These are phyloP conservation scores for Psittacula derbiana DNA, from an alignment of 2,797 vertebrate species.

Conservation along the genomic window DNA sequence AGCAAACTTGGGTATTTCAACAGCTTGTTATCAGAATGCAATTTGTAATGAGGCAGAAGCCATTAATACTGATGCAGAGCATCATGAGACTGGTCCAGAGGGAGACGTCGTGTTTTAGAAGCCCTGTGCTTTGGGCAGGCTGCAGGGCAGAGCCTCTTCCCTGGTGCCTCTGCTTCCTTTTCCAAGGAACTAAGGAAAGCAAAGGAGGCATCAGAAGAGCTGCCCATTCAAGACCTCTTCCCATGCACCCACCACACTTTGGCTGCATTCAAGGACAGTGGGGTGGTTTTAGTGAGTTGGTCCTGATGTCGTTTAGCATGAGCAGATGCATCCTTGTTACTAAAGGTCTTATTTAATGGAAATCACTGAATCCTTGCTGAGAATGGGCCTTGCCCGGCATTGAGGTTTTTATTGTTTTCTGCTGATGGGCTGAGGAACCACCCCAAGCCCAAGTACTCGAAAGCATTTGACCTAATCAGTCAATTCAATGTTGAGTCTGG, in stretches of 20 bases:
- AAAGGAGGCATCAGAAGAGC: background rate
- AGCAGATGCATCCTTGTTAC: background rate
- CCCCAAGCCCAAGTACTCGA: background rate
- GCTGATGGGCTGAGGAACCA: background rate
- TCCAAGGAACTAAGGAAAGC: background rate
- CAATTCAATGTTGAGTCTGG: background rate
- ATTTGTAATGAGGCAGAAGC: background rate
- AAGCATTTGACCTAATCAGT: background rate
- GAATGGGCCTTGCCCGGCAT: background rate
- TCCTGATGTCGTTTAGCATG: background rate
- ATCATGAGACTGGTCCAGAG: background rate
- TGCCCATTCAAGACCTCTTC: background rate
- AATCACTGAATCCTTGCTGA: background rate
- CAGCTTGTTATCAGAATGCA: background rate
- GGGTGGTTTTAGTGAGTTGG: background rate
- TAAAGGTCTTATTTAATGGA: background rate
- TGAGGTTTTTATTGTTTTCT: background rate
- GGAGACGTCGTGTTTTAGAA: background rate
- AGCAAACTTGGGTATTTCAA: background rate
- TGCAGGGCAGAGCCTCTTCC: background rate
- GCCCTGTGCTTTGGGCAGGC: background rate
- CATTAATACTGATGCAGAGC: background rate
- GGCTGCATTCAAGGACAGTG: fast-evolving
- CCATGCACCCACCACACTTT: fast-evolving
- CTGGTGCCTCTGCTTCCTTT: background rate